Base-by-base conservation (phyloP, 1,140 invertebrate genomes). In the Dreissena rostriformis region DNA sequence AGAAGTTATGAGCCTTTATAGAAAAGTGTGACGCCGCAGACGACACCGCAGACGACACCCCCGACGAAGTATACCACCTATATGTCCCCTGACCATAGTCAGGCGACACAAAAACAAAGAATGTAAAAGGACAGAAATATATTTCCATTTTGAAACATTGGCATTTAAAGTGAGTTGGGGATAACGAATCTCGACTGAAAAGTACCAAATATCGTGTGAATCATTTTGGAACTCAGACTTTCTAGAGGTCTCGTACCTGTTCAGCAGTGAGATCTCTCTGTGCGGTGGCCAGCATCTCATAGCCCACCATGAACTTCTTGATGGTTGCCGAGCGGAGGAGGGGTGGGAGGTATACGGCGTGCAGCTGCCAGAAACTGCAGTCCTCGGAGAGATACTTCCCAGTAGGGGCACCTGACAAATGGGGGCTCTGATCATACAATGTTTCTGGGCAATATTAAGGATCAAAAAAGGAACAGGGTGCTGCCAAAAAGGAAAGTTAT, bases 221-320 rank as follows among this genome's bases (percentile, higher is more conserved):
- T 26, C 8, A 28, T 63, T n/a, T 24, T 15, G 6, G 29, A 63
- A 24, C 22, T 19, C 17, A 14, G 68, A 67, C 66, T 19, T 15
- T 10, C 6, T 10, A 14, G 26, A 84, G 17, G 96, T 24, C n/a
- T 71, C 0, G 39, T n/a, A 98, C 98, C 95, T 98, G 97, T 94
- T 99, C 98, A 0, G 98, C 95, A 15, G 98, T 99, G 79, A 99
- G 94, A 94, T 99, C 98, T 70, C 98, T 94, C 92, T 99, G 98
- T 0, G 95, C 93, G 92, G 98, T 97, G 4, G 97, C 97, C 68
- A 99, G 92, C 94, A 99, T 95, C 94, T 99, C 98, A 93, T 98
- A 99, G 77, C 98, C 98, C 17, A 99, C 98, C 97, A 99, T 98
- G 92, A 99, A 99, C 92, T 99, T 99, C 88, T 97, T 98, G 11